Conservation (phyloP, 30 jellyfish, hydroid and myxozoan genomes). For the Aurelia aurita complex sp. Pacific region DNA sequence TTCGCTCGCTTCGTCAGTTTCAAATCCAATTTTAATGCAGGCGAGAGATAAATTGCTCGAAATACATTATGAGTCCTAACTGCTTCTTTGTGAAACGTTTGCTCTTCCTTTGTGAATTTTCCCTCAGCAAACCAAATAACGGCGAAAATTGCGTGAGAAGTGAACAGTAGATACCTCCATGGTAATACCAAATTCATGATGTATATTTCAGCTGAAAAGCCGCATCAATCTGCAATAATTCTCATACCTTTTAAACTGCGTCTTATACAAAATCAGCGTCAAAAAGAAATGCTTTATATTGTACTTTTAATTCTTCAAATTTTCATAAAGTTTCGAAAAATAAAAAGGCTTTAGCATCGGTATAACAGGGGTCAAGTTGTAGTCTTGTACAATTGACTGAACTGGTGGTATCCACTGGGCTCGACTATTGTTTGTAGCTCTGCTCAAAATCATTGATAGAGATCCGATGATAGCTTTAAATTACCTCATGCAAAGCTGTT, state of each 20-base stretch:
- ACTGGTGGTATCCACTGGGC: constrained; percentile 52
- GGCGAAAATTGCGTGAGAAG: background rate
- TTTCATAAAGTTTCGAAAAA: too few species aligned
- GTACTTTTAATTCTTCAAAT: too few species aligned
- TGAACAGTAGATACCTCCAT: too few species aligned
- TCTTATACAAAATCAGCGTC: too few species aligned
- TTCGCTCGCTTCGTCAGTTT: constrained; percentile 77
- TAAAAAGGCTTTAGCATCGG: too few species aligned
- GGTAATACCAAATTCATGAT: too few species aligned
- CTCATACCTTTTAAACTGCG: too few species aligned
- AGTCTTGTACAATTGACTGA: background rate
- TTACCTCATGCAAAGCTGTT: constrained; percentile 26
- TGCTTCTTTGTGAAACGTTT: constrained; percentile 66
- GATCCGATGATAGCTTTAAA: constrained; percentile 13
- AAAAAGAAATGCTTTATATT: too few species aligned
- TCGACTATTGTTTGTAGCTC: constrained; percentile 35
- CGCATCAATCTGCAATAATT: too few species aligned
- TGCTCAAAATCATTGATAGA: constrained; percentile 58
- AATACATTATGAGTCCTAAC: constrained; percentile 78
- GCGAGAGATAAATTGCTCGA: constrained; percentile 80
- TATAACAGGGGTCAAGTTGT: background rate
- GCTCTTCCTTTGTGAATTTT: constrained; percentile 48
- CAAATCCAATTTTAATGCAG: constrained; percentile 77
- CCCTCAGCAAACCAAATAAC: background rate
- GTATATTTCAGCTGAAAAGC: too few species aligned